These are phyloP conservation scores for Leptopilina clavipes DNA, from an alignment of 1,140 invertebrate genomes.

Conservation along the genomic window DNA sequence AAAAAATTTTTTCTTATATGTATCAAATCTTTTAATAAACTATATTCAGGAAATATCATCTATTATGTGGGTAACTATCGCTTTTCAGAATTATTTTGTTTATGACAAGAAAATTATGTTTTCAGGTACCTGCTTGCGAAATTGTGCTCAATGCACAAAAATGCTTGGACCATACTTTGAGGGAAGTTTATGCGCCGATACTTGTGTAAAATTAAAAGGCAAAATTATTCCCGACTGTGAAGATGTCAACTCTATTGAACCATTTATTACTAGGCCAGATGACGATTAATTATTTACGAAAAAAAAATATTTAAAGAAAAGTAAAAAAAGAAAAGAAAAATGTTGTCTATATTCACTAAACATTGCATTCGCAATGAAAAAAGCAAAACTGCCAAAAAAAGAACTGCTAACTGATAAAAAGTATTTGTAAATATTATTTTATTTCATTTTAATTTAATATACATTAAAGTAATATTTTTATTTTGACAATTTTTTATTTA, in stretches of 20 bases:
- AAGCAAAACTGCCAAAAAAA: no score
- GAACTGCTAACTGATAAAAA: no score
- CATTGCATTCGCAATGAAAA: no score
- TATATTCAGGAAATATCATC: no score
- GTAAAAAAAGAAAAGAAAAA: no score
- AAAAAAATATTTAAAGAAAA: not conserved
- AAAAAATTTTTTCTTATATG: not conserved
- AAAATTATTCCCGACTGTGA: slow-evolving; percentile 90
- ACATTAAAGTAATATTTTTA: no score
- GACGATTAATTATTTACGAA: slow-evolving; percentile 44
- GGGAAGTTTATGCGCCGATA: slow-evolving; percentile 86
- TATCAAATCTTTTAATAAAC: not conserved
- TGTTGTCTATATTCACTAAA: no score
- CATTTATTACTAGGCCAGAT: slow-evolving; percentile 83
- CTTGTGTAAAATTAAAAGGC: slow-evolving; percentile 87
- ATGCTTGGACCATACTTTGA: slow-evolving; percentile 91
- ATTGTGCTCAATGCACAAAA: slow-evolving; percentile 91
- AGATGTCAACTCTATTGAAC: slow-evolving; percentile 85
- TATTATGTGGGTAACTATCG: not conserved
- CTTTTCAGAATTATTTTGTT: not conserved
- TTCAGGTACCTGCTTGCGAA: slow-evolving; percentile 83
- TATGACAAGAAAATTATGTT: slow-evolving; percentile 24
- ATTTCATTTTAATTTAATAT: no score
- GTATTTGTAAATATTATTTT: no score
- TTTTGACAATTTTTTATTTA: no score